phyloP scores from a whole-genome alignment of 2,888 invertebrate species.

The Drosophila heteroneura region DNA sequence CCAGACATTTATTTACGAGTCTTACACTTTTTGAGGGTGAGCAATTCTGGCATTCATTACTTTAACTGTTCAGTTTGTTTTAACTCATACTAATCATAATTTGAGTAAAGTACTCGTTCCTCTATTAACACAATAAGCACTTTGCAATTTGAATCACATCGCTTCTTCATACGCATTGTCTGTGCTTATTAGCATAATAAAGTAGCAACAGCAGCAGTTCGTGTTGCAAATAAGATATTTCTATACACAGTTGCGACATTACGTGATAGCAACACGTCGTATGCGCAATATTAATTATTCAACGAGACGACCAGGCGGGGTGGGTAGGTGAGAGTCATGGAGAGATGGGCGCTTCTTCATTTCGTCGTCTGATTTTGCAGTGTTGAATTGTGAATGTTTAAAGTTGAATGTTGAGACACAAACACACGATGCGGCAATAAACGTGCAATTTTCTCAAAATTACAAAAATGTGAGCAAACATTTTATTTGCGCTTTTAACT shows the following conservation, averaged over 20 bases:
- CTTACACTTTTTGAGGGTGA: background rate
- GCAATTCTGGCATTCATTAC: background rate
- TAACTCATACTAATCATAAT: background rate
- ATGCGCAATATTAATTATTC: constrained; percentile 78
- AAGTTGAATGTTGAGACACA: constrained; percentile 47
- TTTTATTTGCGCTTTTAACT: constrained; percentile 73
- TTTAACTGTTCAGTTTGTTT: background rate
- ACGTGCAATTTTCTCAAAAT: constrained; percentile 72
- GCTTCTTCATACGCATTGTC: constrained; percentile 24
- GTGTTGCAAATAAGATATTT: constrained; percentile 24
- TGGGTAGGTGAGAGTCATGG: constrained; percentile 16
- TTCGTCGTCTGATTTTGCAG: constrained; percentile 3
- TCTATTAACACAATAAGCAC: background rate
- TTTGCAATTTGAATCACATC: constrained; percentile 10
- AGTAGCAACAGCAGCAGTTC: constrained; percentile 23
- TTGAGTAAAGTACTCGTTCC: background rate
- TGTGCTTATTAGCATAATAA: constrained; percentile 57
- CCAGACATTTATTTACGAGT: background rate
- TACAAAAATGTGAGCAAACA: constrained; percentile 79
- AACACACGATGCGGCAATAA: constrained; percentile 65
- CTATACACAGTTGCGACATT: constrained; percentile 35
- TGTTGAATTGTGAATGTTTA: constrained; percentile 41
- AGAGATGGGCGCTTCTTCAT: background rate
- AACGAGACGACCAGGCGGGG: constrained; percentile 10
- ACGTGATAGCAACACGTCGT: constrained; percentile 68